phyloP scores from a whole-genome alignment of 2,888 invertebrate species.

The Scaeva pyrastri region DNA sequence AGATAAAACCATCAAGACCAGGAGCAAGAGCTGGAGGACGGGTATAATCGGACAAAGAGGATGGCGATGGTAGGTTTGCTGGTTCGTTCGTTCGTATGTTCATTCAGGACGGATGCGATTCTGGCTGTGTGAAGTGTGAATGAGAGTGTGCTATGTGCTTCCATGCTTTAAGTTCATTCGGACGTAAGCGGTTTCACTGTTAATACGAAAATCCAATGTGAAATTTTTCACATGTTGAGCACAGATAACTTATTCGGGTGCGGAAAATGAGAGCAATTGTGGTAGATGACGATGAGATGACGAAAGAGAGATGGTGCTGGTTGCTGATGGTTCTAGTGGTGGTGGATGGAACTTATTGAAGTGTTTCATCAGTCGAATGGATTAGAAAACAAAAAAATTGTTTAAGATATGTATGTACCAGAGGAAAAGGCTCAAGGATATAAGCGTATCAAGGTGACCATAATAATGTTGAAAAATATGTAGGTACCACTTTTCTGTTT shows the following conservation, averaged over 20 bases:
- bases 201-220: constrained; percentile 74
- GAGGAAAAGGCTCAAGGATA: constrained; percentile 1
- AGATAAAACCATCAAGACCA: constrained; percentile 30
- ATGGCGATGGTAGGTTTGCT: neutral
- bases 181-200: constrained; percentile 74
- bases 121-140: constrained; percentile 10
- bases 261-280: constrained; percentile 72
- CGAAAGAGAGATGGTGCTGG: constrained; percentile 1
- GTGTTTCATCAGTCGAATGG: constrained; percentile 56
- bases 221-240: constrained; percentile 76
- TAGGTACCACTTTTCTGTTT: neutral
- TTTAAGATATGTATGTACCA: neutral
- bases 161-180: constrained; percentile 69
- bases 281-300: constrained; percentile 56
- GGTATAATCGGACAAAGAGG: neutral
- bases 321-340: neutral
- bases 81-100: neutral
- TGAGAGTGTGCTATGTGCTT: constrained; percentile 49
- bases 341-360: constrained; percentile 58
- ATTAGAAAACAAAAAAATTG: constrained; percentile 26
- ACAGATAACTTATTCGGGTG: constrained; percentile 75
- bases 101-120: constrained; percentile 44
- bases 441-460: neutral
- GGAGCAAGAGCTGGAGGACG: neutral
- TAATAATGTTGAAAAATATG: neutral